phyloP scores from a whole-genome alignment of 2,888 invertebrate genomes.

The Cryptocephalus primarius region DNA sequence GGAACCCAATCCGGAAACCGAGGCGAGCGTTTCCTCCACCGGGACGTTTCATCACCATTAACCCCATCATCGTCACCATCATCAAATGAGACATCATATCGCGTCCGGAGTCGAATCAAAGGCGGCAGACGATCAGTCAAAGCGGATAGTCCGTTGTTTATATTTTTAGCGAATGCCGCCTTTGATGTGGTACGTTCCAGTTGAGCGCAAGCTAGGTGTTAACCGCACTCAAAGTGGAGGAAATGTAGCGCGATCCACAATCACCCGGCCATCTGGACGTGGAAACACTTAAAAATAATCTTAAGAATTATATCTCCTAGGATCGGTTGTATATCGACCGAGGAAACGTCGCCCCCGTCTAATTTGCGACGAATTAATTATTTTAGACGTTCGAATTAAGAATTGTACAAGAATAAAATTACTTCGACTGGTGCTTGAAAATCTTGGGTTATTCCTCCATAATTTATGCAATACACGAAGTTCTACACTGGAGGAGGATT shows the following conservation, averaged over 20 bases:
- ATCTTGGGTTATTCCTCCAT: too few species aligned
- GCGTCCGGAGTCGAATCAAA: neutral
- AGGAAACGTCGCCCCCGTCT: neutral
- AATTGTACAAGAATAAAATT: too few species aligned
- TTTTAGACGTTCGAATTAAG: too few species aligned
- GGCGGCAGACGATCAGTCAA: neutral
- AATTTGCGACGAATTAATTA: too few species aligned
- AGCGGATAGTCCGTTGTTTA: neutral
- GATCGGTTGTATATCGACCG: slow-evolving; percentile 2
- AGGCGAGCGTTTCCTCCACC: too few species aligned
- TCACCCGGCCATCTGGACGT: slow-evolving; percentile 5
- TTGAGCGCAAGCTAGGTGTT: slow-evolving; percentile 35
- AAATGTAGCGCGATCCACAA: slow-evolving; percentile 28
- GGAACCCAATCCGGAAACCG: too few species aligned
- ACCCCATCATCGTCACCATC: neutral
- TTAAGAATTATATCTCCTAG: slow-evolving; percentile 3
- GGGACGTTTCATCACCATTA: too few species aligned
- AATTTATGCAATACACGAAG: too few species aligned
- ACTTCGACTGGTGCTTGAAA: too few species aligned
- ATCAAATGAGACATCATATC: neutral
- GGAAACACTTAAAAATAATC: slow-evolving; percentile 4
- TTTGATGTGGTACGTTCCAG: slow-evolving; percentile 34
- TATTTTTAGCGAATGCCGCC: slow-evolving; percentile 25
- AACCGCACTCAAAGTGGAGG: slow-evolving; percentile 33
- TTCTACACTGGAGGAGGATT: too few species aligned